Percentiles rank a stretch among this genome's conserved stretches.
Evolutionary conservation across 2,113 vertebrate genomes (phyloP).

Genomic region (Arothron firmamentum): DNA sequence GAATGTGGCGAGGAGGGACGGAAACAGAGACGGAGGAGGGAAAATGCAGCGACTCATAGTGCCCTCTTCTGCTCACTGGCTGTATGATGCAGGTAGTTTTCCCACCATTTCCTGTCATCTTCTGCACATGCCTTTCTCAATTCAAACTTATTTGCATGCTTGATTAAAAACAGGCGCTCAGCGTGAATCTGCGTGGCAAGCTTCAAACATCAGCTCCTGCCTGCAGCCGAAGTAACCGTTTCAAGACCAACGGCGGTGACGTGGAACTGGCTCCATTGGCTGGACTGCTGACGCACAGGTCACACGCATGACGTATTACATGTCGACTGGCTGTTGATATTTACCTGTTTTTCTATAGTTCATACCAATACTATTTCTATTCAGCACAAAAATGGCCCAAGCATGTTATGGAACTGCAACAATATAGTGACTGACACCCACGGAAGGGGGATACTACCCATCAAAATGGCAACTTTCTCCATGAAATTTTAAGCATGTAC

Average conservation of each 20-base stretch:
- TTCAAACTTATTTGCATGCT: background rate
- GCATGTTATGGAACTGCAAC: too few relatives aligned
- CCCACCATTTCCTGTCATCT: background rate
- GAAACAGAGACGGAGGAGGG: conserved; percentile 27
- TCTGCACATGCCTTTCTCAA: too few relatives aligned
- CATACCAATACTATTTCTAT: too few relatives aligned
- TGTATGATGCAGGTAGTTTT: conserved; percentile 45
- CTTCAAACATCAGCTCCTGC: background rate
- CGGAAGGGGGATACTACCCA: too few relatives aligned
- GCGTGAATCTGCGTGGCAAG: conserved; percentile 4
- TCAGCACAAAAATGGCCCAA: too few relatives aligned
- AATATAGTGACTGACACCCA: too few relatives aligned
- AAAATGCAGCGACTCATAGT: conserved; percentile 66
- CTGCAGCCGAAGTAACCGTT: conserved; percentile 1
- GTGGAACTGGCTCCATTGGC: too few relatives aligned
- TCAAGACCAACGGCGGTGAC: background rate
- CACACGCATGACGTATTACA: background rate
- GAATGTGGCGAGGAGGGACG: conserved; percentile 16
- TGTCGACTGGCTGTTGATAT: too few relatives aligned
- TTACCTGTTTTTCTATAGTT: too few relatives aligned
- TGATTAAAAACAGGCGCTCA: background rate
- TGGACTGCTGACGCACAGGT: conserved; percentile 1
- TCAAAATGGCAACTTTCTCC: conserved; percentile 24
- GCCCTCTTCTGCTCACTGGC: conserved; percentile 76
- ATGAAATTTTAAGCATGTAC: conserved; percentile 48